Conservation (phyloP, 2,113 vertebrate genomes). For the Zosterops hypoxanthus region DNA sequence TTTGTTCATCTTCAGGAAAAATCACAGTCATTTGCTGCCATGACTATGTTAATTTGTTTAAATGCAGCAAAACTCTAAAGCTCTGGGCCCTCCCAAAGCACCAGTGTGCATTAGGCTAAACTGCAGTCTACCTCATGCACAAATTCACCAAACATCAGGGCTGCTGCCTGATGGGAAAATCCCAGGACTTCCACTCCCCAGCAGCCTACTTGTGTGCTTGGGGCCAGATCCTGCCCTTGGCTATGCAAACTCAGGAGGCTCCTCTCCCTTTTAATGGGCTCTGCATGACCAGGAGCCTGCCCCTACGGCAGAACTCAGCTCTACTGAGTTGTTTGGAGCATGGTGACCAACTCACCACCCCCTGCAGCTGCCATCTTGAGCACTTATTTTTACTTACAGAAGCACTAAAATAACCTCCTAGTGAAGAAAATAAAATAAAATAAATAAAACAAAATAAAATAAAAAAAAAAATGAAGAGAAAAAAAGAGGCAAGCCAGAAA, state of each 20-base stretch:
- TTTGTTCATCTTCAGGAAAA: conserved; percentile 14
- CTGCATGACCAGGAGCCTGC: not conserved
- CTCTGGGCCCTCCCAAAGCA: not conserved
- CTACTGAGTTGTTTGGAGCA: not conserved
- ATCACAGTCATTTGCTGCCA: conserved; percentile 1
- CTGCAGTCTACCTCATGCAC: not conserved
- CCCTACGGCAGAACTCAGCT: not conserved
- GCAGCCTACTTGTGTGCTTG: not conserved
- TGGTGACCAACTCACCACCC: not conserved
- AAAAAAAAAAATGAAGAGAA: too few relatives aligned
- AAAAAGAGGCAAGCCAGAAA: not conserved
- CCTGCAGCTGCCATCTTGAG: not conserved
- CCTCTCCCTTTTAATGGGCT: not conserved
- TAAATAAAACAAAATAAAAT: not conserved
- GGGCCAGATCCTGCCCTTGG: not conserved
- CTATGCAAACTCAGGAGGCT: not conserved
- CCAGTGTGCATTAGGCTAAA: not conserved
- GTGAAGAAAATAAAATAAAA: too few relatives aligned
- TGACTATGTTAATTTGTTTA: conserved; percentile 14
- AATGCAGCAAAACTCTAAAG: not conserved
- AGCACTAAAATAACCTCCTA: not conserved
- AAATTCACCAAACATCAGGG: not conserved
- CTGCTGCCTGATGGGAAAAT: not conserved
- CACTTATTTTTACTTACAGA: not conserved
- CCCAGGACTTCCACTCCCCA: not conserved